Evolutionary conservation across 2,888 invertebrate species (phyloP), one percentile per base, ranked within the genome.

Genomic region (Tetragnatha montana): DNA sequence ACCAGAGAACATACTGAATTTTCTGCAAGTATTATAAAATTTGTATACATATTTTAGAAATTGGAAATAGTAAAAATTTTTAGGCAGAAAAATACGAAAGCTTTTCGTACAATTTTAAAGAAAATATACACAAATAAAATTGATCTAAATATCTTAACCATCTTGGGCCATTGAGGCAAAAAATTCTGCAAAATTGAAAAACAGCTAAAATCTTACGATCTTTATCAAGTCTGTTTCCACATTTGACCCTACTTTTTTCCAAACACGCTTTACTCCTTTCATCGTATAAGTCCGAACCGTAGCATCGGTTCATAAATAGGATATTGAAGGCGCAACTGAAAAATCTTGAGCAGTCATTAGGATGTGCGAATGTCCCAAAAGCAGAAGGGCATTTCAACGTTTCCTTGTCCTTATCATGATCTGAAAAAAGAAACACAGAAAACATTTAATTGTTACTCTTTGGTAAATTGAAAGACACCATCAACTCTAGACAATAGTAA

Each of bases 351-450:
- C 88, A 88, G 21, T 79, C 79, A 14, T 21, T 21, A 14, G 88
- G 88, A 68, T 88, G 88, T 47, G 88, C 21, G 51, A 88, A 88
- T 0, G 88, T 79, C 2, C 88, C 88, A 74, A 74, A 89, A 12
- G 70, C 70, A 51, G 80, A 89, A 8, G 89, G 89, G 50, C 89
- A 89, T 50, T 70, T 50, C 69, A 89, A 84, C 0, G n/a, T 35
- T 60, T 73, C 74, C 6, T 74, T 21, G 8, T 82, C 74, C 14
- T 35, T 4, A 35, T 35, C 4, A 35, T 51, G n/a, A 8, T 82
- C 60, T 74, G 60, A n/a, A 22, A 80, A 22, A 60, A 4, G 47
- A 14, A 47, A 60, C 2, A 35, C 35, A 35, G 35, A 4, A 35
- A 35, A 35, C 35, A 35, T n/a, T n/a, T n/a, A n/a, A n/a, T 35